These are phyloP conservation scores for Chaetodon trifascialis DNA, from an alignment of 2,113 vertebrate species.

Conservation along the genomic window DNA sequence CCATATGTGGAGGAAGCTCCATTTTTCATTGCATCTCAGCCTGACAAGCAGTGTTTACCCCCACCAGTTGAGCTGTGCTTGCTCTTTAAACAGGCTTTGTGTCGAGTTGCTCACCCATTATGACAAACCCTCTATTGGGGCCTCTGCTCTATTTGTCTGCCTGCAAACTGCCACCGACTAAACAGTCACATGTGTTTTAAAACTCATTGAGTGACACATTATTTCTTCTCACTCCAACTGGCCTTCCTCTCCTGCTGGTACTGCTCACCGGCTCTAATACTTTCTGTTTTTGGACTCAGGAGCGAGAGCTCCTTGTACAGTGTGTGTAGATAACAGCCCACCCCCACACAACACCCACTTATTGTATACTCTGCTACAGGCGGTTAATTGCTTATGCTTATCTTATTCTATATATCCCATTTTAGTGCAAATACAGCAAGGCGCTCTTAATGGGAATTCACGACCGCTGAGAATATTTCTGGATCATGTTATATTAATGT, in stretches of 20 bases:
- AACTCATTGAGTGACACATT: conserved; percentile 75
- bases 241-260: conserved; percentile 52
- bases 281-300: conserved; percentile 69
- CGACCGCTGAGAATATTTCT: conserved; percentile 66
- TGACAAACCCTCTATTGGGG: conserved; percentile 78
- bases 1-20: conserved; percentile 63
- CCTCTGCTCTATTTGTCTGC: conserved; percentile 78
- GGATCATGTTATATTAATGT: conserved; percentile 80
- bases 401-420: conserved; percentile 65
- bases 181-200: conserved; percentile 80
- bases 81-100: conserved; percentile 82
- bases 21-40: conserved; percentile 65
- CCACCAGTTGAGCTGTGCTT: conserved; percentile 74
- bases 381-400: conserved; percentile 74
- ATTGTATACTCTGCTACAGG: conserved; percentile 69
- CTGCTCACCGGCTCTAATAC: conserved; percentile 44
- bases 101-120: conserved; percentile 78
- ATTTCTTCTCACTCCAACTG: conserved; percentile 67
- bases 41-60: conserved; percentile 73
- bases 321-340: conserved; percentile 64
- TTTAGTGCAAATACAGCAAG: conserved; percentile 69
- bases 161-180: conserved; percentile 78
- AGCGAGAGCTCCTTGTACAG: conserved; percentile 54
- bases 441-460: conserved; percentile 69
- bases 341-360: conserved; percentile 70